Percentiles rank a stretch among this genome's conserved stretches.
Conservation (phyloP, 2,113 vertebrate genomes). For the Machaerirhynchus nigripectus region DNA sequence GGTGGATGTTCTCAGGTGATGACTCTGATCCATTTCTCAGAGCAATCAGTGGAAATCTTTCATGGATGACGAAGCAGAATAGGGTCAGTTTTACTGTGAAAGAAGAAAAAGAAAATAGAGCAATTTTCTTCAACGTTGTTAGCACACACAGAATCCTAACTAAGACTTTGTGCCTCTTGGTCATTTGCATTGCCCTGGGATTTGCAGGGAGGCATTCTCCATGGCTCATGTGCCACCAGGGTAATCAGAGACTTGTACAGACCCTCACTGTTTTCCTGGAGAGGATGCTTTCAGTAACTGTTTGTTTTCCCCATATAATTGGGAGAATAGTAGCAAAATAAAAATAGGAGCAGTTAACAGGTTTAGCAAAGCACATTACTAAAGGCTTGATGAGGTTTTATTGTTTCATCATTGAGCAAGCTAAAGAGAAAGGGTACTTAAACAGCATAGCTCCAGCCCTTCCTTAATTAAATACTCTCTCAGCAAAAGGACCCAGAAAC, state of each 20-base stretch:
- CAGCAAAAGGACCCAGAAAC: not conserved
- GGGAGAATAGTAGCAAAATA: constrained; percentile 21
- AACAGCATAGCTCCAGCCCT: not conserved
- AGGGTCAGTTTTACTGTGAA: not conserved
- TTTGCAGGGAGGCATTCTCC: not conserved
- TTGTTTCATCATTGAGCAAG: constrained; percentile 19
- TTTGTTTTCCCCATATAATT: constrained; percentile 19
- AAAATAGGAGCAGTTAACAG: constrained; percentile 57
- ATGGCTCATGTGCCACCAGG: not conserved
- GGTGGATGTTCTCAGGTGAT: not conserved
- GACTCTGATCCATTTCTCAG: not conserved
- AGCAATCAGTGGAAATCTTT: not conserved
- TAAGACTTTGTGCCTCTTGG: not conserved
- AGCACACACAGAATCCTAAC: not conserved
- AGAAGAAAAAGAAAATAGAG: not conserved
- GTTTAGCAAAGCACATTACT: constrained; percentile 31
- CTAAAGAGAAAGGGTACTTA: not conserved
- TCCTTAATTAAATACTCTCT: constrained; percentile 40
- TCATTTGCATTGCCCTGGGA: not conserved
- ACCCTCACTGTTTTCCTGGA: constrained; percentile 40
- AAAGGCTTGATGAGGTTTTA: constrained; percentile 39
- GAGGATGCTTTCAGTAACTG: constrained; percentile 23
- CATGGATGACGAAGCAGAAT: not conserved
- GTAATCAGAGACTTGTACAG: not conserved
- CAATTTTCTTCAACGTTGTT: not conserved